Evolutionary conservation across 2,797 vertebrate genomes (phyloP).

Genomic region (Strix occidentalis): DNA sequence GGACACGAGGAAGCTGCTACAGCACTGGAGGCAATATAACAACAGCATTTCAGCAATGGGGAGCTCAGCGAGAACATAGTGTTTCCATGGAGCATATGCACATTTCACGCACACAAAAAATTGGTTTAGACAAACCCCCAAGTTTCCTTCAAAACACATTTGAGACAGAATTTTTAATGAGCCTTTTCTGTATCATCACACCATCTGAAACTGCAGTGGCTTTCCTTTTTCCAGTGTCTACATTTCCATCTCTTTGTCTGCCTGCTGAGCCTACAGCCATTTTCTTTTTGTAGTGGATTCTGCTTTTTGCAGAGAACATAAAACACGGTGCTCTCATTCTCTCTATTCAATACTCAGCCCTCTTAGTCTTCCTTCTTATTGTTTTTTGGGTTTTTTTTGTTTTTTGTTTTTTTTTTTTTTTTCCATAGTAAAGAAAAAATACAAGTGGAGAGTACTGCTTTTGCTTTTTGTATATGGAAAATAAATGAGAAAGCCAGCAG

Average conservation of each 20-base stretch:
- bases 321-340: neutral
- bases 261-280: constrained; percentile 16
- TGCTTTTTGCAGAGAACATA: neutral
- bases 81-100: neutral
- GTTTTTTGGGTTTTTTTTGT: neutral
- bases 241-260: neutral
- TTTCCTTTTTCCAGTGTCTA: neutral
- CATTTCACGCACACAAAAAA: neutral
- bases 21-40: neutral
- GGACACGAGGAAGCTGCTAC: neutral
- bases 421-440: neutral
- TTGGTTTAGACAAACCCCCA: neutral
- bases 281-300: neutral
- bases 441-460: neutral
- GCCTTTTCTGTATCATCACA: neutral
- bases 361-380: neutral
- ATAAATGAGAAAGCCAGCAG: neutral
- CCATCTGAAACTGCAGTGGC: neutral
- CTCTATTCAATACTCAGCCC: neutral
- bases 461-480: neutral
- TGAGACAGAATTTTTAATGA: neutral
- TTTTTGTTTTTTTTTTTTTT: neutral
- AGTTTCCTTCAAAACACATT: neutral
- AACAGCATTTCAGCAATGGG: neutral
- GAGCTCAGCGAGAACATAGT: neutral